phyloP scores from a whole-genome alignment of 2,113 vertebrate species.

The Pithys albifrons region DNA sequence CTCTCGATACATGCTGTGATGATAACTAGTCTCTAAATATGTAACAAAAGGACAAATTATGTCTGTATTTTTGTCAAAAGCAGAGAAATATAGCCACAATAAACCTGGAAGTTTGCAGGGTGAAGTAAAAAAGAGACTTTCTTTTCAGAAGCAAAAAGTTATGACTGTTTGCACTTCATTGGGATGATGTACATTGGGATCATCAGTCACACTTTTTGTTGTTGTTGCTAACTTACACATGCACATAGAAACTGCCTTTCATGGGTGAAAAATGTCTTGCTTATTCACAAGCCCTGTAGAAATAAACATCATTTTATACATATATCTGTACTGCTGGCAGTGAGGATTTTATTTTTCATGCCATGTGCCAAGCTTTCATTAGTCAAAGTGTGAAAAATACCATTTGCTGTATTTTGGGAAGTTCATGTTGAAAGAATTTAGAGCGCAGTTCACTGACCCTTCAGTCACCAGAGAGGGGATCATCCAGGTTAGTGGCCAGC shows the following conservation, averaged over 20 bases:
- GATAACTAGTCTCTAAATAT: neutral
- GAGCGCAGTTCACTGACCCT: constrained; percentile 9
- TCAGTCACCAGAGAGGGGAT: neutral
- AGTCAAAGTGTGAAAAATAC: constrained; percentile 65
- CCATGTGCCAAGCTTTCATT: constrained; percentile 59
- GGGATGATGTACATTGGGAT: neutral
- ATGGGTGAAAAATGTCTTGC: constrained; percentile 58
- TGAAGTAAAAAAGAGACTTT: neutral
- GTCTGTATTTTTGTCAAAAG: neutral
- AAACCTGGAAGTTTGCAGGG: neutral
- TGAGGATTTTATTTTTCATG: constrained; percentile 35
- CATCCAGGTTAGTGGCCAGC: neutral
- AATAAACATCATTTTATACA: constrained; percentile 58
- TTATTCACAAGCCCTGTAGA: constrained; percentile 51
- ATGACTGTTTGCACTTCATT: neutral
- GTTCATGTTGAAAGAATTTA: constrained; percentile 12
- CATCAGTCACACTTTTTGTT: constrained; percentile 34
- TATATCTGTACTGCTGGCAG: constrained; percentile 40
- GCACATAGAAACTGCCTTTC: constrained; percentile 53
- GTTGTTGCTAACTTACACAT: constrained; percentile 26
- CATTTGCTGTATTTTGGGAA: constrained; percentile 45
- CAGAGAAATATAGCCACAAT: constrained; percentile 1
- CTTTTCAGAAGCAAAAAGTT: constrained; percentile 19
- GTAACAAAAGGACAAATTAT: neutral
- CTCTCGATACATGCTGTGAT: neutral